A percentile compares a stretch with the other conserved stretches of the same genome.
Conservation (phyloP, 2,113 vertebrate genomes). For the Panthera leo region DNA sequence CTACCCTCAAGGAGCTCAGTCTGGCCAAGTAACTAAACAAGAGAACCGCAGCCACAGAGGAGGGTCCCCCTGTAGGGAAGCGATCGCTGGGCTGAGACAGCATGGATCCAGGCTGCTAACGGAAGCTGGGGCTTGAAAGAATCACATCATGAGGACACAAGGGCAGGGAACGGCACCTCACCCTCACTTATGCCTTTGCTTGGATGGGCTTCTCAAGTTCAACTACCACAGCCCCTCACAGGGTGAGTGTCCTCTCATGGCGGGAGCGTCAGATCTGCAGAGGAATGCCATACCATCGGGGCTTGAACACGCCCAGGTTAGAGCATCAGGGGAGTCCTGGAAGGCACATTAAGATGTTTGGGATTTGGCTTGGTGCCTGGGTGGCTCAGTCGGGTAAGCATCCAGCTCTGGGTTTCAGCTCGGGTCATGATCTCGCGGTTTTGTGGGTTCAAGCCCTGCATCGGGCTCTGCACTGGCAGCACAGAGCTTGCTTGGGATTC, state of each 20-base stretch:
- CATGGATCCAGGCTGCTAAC: fast-evolving
- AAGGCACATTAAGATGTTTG: fast-evolving
- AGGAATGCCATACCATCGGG: fast-evolving
- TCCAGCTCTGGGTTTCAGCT: no score
- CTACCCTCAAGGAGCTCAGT: background rate
- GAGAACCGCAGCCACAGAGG: fast-evolving
- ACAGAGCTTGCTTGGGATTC: no score
- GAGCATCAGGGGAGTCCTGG: background rate
- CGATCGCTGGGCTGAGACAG: background rate
- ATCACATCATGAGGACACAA: background rate
- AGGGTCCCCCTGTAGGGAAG: fast-evolving
- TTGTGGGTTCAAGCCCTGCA: no score
- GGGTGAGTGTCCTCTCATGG: no score
- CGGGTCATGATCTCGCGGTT: no score
- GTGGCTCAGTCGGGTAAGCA: no score
- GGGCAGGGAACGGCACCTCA: fast-evolving
- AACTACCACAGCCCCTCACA: fast-evolving
- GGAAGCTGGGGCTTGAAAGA: background rate
- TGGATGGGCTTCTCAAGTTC: background rate
- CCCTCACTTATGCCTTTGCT: background rate
- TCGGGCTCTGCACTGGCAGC: no score
- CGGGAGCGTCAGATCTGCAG: fast-evolving
- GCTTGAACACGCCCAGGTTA: background rate
- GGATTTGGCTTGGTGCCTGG: background rate
- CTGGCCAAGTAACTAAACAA: background rate